Base-by-base conservation (phyloP, 2,888 invertebrate species). In the Polietes domitor region DNA sequence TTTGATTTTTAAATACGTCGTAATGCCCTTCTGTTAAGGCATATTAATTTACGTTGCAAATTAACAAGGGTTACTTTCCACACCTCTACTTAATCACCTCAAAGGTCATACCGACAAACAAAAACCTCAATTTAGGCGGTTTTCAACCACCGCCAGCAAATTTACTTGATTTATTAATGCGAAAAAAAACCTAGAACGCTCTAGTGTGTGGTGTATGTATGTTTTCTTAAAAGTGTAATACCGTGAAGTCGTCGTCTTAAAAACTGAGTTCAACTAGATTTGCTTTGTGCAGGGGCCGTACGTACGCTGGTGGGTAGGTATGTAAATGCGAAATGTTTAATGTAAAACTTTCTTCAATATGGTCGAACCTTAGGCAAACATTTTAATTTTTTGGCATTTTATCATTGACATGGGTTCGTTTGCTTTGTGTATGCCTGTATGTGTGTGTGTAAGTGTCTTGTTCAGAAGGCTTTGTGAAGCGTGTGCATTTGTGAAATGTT, bases 1-100 rank as follows among this genome's bases (percentile, higher is more conserved):
- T 72, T 77, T 77, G 74, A 75, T 71, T 75, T 24, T 80, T 75
- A 58, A 75, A 71, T 75, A 72, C 63, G 24, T 41, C 43, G 37
- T 63, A 50, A 77, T 68, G 58, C 73, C 61, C 58, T 68, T 58
- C 21, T 73, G 82, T 73, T 79, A 73, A 50, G 73, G 61, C 76
- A 82, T 72, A 70, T 71, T 77, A 63, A 74, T 80, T 80, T 77
- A 63, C 53, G 7, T 65, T 71, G n/a, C 70, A 53, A 72, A 71
- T 80, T 74, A 80, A 83, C 80, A 58, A 41, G 80, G 83, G 83
- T 80, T 83, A 77, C 24, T 72, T 77, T 83, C 71, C 77, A 74
- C 83, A 80, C 83, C 77, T 83, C 76, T 19, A 63, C 63, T 83
- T 80, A 83, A 83, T 80, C 80, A 80, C 77, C 63, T 71, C n/a